Percentiles rank a stretch among this genome's conserved stretches.
Evolutionary conservation across 1,140 invertebrate species (phyloP).

Genomic region (Trialeurodes vaporariorum): DNA sequence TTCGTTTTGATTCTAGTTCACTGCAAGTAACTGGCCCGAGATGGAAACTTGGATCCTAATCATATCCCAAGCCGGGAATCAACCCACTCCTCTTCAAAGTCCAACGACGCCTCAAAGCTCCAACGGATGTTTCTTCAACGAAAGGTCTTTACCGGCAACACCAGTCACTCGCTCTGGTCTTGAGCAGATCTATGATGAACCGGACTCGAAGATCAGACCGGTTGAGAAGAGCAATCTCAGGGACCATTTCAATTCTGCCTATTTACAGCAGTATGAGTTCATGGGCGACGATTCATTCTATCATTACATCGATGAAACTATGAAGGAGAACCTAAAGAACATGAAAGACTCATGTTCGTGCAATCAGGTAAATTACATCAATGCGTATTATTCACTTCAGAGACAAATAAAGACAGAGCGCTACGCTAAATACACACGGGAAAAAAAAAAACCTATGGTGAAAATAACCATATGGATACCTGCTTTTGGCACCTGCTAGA

Average conservation of each 20-base stretch:
- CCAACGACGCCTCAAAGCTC: background rate
- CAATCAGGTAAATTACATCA: background rate
- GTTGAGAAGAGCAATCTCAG: background rate
- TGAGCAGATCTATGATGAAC: background rate
- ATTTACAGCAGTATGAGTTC: background rate
- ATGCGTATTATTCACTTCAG: too few species aligned
- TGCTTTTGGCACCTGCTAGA: too few species aligned
- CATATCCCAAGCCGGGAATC: background rate
- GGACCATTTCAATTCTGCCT: background rate
- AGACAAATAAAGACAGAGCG: too few species aligned
- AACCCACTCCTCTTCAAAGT: background rate
- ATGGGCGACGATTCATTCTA: background rate
- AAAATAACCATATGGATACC: too few species aligned
- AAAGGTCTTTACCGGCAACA: background rate
- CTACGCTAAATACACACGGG: too few species aligned
- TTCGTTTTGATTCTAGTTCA: background rate
- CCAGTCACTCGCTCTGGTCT: background rate
- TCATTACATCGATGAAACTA: background rate
- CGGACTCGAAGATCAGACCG: background rate
- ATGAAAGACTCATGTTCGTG: background rate
- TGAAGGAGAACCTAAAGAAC: background rate
- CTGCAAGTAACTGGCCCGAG: background rate
- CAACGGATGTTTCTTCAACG: background rate
- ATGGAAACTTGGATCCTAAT: background rate
- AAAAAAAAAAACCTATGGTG: too few species aligned